Conservation (phyloP, 2,113 vertebrate species). For the Paradoxurus hermaphroditus region DNA sequence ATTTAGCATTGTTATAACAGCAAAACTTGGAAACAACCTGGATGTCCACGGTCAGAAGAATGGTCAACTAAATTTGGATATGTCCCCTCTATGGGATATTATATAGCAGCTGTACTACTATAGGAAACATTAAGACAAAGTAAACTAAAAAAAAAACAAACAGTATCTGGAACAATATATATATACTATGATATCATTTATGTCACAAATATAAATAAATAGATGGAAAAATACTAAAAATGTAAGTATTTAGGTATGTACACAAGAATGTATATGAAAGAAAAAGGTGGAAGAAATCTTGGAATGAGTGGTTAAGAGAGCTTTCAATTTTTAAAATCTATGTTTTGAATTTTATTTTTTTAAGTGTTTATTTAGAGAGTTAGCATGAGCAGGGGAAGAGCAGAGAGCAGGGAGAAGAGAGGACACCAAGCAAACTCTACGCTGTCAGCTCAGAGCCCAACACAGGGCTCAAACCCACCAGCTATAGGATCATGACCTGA, state of each 20-base stretch:
- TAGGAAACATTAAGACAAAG: neutral
- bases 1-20: neutral
- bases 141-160: neutral
- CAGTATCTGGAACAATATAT: neutral
- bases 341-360: neutral
- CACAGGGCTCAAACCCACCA: no score
- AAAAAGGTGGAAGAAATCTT: neutral
- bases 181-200: neutral
- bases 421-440: no score
- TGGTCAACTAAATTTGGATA: neutral
- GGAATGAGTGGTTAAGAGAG: neutral
- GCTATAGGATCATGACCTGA: no score
- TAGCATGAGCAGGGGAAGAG: no score
- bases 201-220: neutral
- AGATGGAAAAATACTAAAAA: neutral
- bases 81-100: neutral
- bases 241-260: neutral
- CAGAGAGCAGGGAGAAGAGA: no score
- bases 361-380: no score
- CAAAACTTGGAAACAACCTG: neutral
- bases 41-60: neutral
- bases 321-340: neutral
- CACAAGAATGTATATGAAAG: neutral
- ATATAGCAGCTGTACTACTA: neutral
- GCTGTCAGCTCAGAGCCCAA: no score